A percentile compares a stretch with the other conserved stretches of the same genome.
phyloP scores from a whole-genome alignment of 1,140 invertebrate genomes.

The Scaptomyza montana region DNA sequence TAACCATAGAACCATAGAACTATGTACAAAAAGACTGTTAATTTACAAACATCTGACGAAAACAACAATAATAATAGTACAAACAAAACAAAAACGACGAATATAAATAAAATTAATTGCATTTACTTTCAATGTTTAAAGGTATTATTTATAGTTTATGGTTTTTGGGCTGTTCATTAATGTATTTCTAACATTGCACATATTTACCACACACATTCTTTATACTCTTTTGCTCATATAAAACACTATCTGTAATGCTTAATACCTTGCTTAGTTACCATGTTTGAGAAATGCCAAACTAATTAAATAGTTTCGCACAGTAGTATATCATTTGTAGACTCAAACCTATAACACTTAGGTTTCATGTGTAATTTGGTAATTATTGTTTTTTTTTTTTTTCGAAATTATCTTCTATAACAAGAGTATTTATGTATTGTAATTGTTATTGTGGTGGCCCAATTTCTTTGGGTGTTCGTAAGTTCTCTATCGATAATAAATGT shows the following conservation, averaged over 20 bases:
- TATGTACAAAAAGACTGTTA: constrained; percentile 57
- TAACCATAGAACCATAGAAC: too few relatives aligned
- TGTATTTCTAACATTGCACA: too few relatives aligned
- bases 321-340: too few relatives aligned
- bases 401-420: neutral
- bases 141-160: constrained; percentile 43
- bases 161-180: constrained; percentile 11
- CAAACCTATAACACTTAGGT: too few relatives aligned
- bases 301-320: too few relatives aligned
- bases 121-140: constrained; percentile 58
- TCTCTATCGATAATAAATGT: neutral
- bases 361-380: neutral
- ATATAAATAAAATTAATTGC: constrained; percentile 10
- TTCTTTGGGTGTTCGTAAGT: neutral
- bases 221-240: too few relatives aligned
- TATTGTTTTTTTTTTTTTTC: too few relatives aligned
- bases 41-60: neutral
- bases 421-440: neutral
- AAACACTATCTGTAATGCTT: too few relatives aligned
- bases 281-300: too few relatives aligned
- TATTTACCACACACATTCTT: too few relatives aligned
- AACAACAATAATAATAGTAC: neutral
- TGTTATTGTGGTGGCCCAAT: too few relatives aligned
- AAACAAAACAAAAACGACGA: neutral
- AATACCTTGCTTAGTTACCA: too few relatives aligned